Evolutionary conservation across 2,888 invertebrate species (phyloP).

Genomic region (Drosophila longiperda): DNA sequence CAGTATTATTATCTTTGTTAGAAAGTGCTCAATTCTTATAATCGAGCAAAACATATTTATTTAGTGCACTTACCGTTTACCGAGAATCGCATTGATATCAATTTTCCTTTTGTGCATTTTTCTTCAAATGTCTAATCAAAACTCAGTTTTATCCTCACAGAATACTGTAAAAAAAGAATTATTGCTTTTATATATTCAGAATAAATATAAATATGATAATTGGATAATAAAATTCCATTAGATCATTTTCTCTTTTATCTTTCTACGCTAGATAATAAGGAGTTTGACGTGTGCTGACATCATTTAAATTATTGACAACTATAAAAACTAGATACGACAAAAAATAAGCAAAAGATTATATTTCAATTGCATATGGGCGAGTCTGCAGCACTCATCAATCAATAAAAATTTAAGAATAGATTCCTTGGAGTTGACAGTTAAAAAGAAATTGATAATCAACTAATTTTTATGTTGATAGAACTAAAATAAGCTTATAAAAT

Average conservation of each 20-base stretch:
- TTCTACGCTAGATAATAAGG: background rate
- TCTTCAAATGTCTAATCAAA: background rate
- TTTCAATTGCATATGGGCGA: constrained; percentile 23
- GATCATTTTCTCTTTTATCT: background rate
- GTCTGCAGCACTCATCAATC: constrained; percentile 11
- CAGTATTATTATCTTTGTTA: background rate
- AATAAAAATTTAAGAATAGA: background rate
- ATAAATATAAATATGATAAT: background rate
- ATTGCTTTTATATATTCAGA: background rate
- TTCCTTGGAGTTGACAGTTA: background rate
- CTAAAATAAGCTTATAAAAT: background rate
- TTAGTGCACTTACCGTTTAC: constrained; percentile 2
- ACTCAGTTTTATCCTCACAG: background rate
- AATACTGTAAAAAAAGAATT: too few species aligned
- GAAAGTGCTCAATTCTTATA: background rate
- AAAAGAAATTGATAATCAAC: constrained; percentile 7
- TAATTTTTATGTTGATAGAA: background rate
- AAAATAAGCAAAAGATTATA: background rate
- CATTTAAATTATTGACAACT: background rate
- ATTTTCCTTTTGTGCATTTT: background rate
- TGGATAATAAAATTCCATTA: background rate
- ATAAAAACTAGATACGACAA: constrained; percentile 9
- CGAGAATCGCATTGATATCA: background rate
- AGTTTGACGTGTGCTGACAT: constrained; percentile 4
- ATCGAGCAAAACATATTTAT: background rate